phyloP scores from a whole-genome alignment of 2,797 vertebrate species.

The Sebastes glaucus region DNA sequence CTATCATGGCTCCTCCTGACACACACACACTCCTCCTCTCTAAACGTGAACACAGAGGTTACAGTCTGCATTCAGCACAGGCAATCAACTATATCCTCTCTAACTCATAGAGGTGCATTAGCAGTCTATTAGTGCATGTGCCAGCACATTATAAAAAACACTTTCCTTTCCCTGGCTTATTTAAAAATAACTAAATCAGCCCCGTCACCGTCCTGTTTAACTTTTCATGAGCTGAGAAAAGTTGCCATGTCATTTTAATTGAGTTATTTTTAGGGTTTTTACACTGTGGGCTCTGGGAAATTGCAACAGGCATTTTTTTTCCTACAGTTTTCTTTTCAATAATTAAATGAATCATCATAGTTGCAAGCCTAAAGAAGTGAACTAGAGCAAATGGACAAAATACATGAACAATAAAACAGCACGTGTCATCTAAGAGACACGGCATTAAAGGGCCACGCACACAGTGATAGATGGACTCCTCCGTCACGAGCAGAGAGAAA shows the following conservation, averaged over 20 bases:
- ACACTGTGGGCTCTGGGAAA: neutral
- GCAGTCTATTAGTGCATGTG: neutral
- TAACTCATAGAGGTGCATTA: conserved; percentile 22
- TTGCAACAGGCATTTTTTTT: neutral
- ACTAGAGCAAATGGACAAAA: neutral
- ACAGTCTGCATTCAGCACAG: conserved; percentile 1
- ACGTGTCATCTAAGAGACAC: neutral
- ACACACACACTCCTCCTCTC: neutral
- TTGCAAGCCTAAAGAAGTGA: neutral
- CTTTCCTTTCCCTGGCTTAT: neutral
- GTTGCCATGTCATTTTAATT: neutral
- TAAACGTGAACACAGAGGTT: conserved; percentile 23
- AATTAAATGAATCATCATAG: neutral
- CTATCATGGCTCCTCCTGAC: neutral
- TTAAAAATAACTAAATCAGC: neutral
- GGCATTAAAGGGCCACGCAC: conserved; percentile 11
- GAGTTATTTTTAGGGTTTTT: neutral
- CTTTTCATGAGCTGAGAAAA: neutral
- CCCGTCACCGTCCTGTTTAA: neutral
- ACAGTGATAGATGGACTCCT: neutral
- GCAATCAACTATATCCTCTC: conserved; percentile 14
- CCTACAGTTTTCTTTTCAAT: neutral
- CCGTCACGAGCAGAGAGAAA: conserved; percentile 15
- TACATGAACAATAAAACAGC: neutral
- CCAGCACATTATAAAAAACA: neutral